A percentile compares a stretch with the other conserved stretches of the same genome.
Evolutionary conservation across 2,888 invertebrate genomes (phyloP).

Genomic region (Netelia melanura): DNA sequence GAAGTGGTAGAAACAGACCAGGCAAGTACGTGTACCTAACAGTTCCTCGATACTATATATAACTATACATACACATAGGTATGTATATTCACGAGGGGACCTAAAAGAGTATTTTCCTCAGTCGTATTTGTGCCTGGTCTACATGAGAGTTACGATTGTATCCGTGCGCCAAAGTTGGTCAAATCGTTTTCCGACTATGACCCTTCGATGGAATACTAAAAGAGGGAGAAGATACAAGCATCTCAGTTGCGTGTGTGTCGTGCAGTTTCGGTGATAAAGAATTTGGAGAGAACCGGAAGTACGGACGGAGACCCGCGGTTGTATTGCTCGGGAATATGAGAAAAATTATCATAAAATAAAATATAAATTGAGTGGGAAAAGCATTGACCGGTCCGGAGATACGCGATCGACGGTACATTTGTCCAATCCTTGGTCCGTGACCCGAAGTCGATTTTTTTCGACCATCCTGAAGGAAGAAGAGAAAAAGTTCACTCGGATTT

Average conservation of each 20-base stretch:
- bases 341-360: slow-evolving; percentile 63
- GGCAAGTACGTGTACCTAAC: neutral
- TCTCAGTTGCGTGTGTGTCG: neutral
- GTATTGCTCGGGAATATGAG: slow-evolving; percentile 27
- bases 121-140: slow-evolving; percentile 69
- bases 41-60: slow-evolving; percentile 13
- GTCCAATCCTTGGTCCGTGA: slow-evolving; percentile 36
- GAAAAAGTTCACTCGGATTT: slow-evolving; percentile 63
- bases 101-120: slow-evolving; percentile 28
- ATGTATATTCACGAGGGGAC: slow-evolving; percentile 3
- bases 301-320: slow-evolving; percentile 12
- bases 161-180: slow-evolving; percentile 80
- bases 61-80: slow-evolving; percentile 4
- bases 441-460: slow-evolving; percentile 40
- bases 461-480: slow-evolving; percentile 19
- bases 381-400: slow-evolving; percentile 50
- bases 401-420: slow-evolving; percentile 58
- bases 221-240: slow-evolving; percentile 24
- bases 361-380: slow-evolving; percentile 50
- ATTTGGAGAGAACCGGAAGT: slow-evolving; percentile 42
- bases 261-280: slow-evolving; percentile 1
- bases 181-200: slow-evolving; percentile 82
- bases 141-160: slow-evolving; percentile 64
- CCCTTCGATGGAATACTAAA: slow-evolving; percentile 80
- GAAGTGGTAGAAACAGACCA: slow-evolving; percentile 8